These are phyloP conservation scores for Apostichopus japonicus DNA, from an alignment of 35 echinoderm and acorn worm species.

Conservation along the genomic window DNA sequence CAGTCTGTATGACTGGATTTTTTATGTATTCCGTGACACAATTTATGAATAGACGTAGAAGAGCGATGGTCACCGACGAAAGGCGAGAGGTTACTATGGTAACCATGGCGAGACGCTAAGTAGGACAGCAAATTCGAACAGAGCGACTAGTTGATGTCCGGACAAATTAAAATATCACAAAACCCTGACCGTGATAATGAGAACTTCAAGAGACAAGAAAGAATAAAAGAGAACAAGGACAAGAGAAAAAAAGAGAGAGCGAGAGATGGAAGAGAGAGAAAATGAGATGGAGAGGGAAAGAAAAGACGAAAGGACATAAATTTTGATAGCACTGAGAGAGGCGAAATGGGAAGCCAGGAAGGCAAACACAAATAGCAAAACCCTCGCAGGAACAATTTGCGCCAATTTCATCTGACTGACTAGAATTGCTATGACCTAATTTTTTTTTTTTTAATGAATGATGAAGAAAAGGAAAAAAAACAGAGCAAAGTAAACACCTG, in stretches of 20 bases:
- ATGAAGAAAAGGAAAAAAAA: background rate
- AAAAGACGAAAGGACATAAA: background rate
- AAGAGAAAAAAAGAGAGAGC: background rate
- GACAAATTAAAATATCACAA: slow-evolving; percentile 14
- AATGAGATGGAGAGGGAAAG: background rate
- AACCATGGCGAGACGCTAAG: slow-evolving; percentile 21
- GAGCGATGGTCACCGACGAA: slow-evolving; percentile 13
- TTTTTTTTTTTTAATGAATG: background rate
- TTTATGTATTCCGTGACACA: slow-evolving; percentile 3
- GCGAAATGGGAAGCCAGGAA: slow-evolving; percentile 6
- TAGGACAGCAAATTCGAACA: slow-evolving; percentile 39
- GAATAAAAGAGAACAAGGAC: background rate
- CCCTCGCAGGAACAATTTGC: slow-evolving; percentile 25
- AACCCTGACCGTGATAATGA: slow-evolving; percentile 9
- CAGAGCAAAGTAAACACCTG: background rate
- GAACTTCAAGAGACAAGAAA: background rate
- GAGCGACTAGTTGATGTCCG: slow-evolving; percentile 19
- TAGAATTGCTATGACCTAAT: slow-evolving; percentile 42
- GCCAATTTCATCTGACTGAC: background rate
- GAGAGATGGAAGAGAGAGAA: background rate
- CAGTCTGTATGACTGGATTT: background rate
- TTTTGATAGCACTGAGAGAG: slow-evolving; percentile 17
- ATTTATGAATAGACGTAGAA: slow-evolving; percentile 15
- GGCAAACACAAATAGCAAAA: slow-evolving; percentile 19
- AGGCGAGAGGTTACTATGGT: slow-evolving; percentile 5